Conservation (phyloP, 2,797 vertebrate genomes). For the Characodon lateralis region DNA sequence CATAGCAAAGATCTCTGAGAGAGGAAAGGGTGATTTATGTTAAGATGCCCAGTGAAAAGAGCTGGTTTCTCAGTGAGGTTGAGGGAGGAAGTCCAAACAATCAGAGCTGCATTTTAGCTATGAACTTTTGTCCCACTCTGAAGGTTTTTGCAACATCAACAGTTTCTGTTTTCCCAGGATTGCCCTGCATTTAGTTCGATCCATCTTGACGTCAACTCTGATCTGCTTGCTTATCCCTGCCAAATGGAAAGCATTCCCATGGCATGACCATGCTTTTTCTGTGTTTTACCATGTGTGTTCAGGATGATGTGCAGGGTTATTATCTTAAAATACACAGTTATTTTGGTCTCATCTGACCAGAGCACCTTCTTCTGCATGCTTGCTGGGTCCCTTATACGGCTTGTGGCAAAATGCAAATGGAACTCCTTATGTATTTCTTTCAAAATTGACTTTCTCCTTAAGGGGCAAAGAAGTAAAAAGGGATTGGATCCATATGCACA, state of each 20-base stretch:
- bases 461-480: background rate
- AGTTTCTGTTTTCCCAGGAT: background rate
- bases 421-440: background rate
- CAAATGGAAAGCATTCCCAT: background rate
- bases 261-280: background rate
- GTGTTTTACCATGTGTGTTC: background rate
- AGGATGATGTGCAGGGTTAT: background rate
- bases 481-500: too few relatives aligned
- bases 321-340: background rate
- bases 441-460: background rate
- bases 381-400: background rate
- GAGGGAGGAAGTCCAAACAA: constrained; percentile 1
- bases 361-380: background rate
- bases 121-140: background rate
- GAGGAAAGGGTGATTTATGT: constrained; percentile 25
- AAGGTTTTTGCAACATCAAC: background rate
- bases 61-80: constrained; percentile 20
- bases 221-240: background rate
- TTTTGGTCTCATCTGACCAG: background rate
- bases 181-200: too few relatives aligned
- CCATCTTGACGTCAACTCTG: background rate
- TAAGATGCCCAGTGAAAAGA: constrained; percentile 17
- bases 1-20: constrained; percentile 24
- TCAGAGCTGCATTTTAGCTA: background rate
- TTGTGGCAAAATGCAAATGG: too few relatives aligned